phyloP scores from a whole-genome alignment of 2,797 vertebrate species.

The Molossus molossus region DNA sequence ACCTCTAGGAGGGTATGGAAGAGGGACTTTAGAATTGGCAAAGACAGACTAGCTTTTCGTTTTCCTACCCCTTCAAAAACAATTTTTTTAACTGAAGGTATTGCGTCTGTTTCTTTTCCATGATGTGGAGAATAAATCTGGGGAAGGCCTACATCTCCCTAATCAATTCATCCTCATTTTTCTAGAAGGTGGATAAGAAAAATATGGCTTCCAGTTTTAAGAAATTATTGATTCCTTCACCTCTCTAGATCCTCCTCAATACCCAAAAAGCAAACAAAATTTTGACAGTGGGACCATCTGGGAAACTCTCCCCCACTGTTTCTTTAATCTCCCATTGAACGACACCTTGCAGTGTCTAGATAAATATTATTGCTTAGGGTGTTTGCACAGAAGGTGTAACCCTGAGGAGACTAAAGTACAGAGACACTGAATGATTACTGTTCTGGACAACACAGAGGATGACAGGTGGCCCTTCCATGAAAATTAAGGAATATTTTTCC shows the following conservation, averaged over 20 bases:
- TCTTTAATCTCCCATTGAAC: background rate
- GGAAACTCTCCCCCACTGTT: background rate
- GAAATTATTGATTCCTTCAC: background rate
- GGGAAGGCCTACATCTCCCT: background rate
- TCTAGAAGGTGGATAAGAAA: background rate
- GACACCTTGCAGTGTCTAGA: background rate
- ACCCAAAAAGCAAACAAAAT: constrained; percentile 54
- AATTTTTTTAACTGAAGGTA: background rate
- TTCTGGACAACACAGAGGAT: constrained; percentile 7
- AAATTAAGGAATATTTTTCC: constrained; percentile 11
- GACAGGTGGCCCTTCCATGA: background rate
- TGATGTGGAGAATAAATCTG: background rate
- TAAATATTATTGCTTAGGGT: background rate
- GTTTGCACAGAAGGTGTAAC: background rate
- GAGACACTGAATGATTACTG: background rate
- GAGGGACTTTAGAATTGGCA: background rate
- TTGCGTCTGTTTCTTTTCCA: background rate
- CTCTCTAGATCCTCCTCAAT: background rate
- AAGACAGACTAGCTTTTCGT: background rate
- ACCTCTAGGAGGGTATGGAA: background rate
- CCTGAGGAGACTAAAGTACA: background rate
- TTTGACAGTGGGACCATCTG: background rate
- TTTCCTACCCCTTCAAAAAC: background rate
- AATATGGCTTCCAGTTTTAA: background rate
- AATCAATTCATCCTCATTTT: background rate